Evolutionary conservation across 2,888 invertebrate species (phyloP).

Genomic region (Dimorphilus gyrociliatus): DNA sequence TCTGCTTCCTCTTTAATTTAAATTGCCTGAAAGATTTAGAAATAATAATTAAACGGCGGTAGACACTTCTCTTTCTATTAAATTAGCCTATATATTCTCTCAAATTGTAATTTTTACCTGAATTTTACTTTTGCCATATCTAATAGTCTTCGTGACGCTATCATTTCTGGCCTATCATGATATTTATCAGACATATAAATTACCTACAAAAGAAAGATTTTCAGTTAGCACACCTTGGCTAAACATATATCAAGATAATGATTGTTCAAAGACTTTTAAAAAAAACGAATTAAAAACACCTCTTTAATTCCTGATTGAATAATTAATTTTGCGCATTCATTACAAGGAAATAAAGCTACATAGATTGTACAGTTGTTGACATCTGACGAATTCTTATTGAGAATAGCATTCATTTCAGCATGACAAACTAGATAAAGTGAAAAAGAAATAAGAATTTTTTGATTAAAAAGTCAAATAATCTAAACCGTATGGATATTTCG

Average conservation of each 20-base stretch:
- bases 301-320: constrained; percentile 75
- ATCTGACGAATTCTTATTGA: constrained; percentile 68
- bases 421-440: constrained; percentile 59
- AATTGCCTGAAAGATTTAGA: constrained; percentile 18
- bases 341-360: constrained; percentile 82
- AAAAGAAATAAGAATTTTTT: neutral
- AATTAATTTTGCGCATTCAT: constrained; percentile 90
- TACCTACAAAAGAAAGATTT: no score
- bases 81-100: neutral
- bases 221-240: neutral
- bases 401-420: constrained; percentile 89
- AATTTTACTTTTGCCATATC: constrained; percentile 56
- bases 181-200: constrained; percentile 66
- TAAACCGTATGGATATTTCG: constrained; percentile 70
- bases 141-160: constrained; percentile 66
- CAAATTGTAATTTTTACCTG: constrained; percentile 12
- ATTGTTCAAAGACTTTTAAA: neutral
- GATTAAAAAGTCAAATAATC: neutral
- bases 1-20: constrained; percentile 10
- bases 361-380: constrained; percentile 66
- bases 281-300: constrained; percentile 11
- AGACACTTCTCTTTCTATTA: no score
- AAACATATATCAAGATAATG: neutral
- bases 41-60: no score
- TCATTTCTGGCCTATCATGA: constrained; percentile 48